Base-by-base conservation (phyloP, 2,113 vertebrate species). In the Microcebus ravelobensis region DNA sequence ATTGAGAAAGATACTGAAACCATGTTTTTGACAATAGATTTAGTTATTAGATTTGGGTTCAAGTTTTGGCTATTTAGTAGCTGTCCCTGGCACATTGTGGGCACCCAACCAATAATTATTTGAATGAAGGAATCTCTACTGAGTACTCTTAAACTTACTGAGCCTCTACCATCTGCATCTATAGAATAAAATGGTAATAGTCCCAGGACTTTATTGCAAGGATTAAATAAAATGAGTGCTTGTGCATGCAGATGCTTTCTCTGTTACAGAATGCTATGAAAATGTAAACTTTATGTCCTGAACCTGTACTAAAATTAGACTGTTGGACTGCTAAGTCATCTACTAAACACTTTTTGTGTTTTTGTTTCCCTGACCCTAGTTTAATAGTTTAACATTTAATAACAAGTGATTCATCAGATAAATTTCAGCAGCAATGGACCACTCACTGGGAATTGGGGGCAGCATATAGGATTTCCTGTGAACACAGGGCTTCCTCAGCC, bases 381-480 rank as follows among this genome's bases (percentile, higher is more conserved):
- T 79, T 74, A 79, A 84, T 18, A 68, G 31, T 82, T 79, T 68
- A 83, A 45, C 12, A 29, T 84, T 92, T 3, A 63, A 39, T 61
- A 83, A 81, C 71, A 84, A 94, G 29, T 45, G 77, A 25, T 50
- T 67, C 71, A 48, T 57, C 76, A 79, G 93, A 91, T 79, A 95
- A 34, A 80, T 29, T 57, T 95, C 25, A 50, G 25, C 52, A 95
- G n/a, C 39, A 73, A 50, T 6, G 29, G n/a, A 81, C 45, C 6
- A 6, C 13, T 83, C 34, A 15, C 1, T 73, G 55, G 67, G 59
- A 20, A 52, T 74, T 31, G 76, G 70, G 77, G 63, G 15, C 14
- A 57, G 21, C 23, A 36, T 42, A 27, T 76, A 52, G 29, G 5
- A 1, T 79, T 90, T 3, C 45, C 31, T 85, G 23, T 96, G 50